A percentile compares a stretch with the other conserved stretches of the same genome.
phyloP scores from a whole-genome alignment of 2,888 invertebrate genomes.

The Chorisops tibialis region DNA sequence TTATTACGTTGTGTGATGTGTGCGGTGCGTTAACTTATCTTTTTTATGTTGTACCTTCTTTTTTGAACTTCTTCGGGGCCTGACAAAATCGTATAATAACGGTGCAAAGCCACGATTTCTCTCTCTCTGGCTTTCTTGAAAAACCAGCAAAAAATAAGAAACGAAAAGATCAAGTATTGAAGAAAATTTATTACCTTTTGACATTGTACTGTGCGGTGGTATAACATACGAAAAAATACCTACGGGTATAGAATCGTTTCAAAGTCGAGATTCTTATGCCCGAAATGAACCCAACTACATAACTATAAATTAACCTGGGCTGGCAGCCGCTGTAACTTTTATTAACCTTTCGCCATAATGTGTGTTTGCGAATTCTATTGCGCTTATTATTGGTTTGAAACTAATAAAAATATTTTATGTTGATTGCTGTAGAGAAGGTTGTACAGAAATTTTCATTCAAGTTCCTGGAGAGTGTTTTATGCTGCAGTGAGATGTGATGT shows the following conservation, averaged over 20 bases:
- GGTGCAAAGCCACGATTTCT: slow-evolving; percentile 1
- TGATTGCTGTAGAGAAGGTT: too few species aligned
- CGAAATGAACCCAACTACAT: neutral
- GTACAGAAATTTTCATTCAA: too few species aligned
- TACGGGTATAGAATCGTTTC: neutral
- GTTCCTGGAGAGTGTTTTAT: too few species aligned
- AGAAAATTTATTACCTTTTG: slow-evolving; percentile 28
- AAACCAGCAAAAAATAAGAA: neutral
- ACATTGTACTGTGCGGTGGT: slow-evolving; percentile 23
- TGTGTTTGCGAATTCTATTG: neutral
- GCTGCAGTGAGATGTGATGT: too few species aligned
- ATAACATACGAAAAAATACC: neutral
- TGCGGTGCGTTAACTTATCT: too few species aligned
- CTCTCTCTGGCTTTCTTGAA: neutral
- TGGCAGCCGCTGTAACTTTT: slow-evolving; percentile 12
- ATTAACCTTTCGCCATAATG: slow-evolving; percentile 9
- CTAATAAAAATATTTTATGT: too few species aligned
- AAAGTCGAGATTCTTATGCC: neutral
- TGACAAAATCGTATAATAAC: slow-evolving; percentile 18
- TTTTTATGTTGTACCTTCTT: too few species aligned
- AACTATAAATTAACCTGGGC: neutral
- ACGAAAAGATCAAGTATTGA: neutral
- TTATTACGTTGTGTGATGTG: too few species aligned
- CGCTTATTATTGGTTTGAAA: too few species aligned
- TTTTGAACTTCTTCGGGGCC: neutral